These are phyloP conservation scores for Scaptodrosophila latifasciaeformis DNA, from an alignment of 2,888 invertebrate species.

Conservation along the genomic window DNA sequence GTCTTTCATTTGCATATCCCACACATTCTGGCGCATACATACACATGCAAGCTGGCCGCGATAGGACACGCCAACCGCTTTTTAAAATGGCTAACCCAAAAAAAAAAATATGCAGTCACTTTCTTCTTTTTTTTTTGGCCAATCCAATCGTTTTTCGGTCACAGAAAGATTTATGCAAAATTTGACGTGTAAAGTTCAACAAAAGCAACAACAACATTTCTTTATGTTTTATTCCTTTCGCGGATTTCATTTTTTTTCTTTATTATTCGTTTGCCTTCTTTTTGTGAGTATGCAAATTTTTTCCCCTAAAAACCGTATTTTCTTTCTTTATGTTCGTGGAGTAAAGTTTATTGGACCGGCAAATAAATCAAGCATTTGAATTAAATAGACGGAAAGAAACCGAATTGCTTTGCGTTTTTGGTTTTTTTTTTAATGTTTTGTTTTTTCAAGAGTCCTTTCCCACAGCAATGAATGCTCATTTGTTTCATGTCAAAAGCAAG, in stretches of 20 bases:
- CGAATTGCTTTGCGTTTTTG: no score
- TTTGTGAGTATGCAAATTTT: neutral
- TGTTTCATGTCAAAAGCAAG: constrained; percentile 26
- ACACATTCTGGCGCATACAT: constrained; percentile 10
- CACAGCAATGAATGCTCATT: constrained; percentile 18
- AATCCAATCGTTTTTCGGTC: constrained; percentile 10
- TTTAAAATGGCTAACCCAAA: no score
- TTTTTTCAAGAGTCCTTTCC: neutral
- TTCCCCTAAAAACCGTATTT: no score
- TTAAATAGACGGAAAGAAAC: no score
- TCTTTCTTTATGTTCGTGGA: no score
- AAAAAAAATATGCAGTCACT: constrained; percentile 13
- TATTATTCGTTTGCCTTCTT: no score
- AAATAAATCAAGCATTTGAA: no score
- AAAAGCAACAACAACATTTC: constrained; percentile 20
- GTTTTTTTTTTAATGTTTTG: no score
- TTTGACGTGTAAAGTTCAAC: constrained; percentile 32
- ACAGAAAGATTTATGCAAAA: constrained; percentile 44
- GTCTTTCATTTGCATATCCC: constrained; percentile 42
- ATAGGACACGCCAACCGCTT: neutral
- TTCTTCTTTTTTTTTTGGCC: constrained; percentile 21
- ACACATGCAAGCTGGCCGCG: neutral
- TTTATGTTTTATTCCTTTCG: neutral
- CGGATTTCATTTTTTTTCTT: no score
- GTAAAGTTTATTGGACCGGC: no score